Evolutionary conservation across 2,797 vertebrate genomes (phyloP), one percentile per base, ranked within the genome.

Genomic region (Chanos chanos): DNA sequence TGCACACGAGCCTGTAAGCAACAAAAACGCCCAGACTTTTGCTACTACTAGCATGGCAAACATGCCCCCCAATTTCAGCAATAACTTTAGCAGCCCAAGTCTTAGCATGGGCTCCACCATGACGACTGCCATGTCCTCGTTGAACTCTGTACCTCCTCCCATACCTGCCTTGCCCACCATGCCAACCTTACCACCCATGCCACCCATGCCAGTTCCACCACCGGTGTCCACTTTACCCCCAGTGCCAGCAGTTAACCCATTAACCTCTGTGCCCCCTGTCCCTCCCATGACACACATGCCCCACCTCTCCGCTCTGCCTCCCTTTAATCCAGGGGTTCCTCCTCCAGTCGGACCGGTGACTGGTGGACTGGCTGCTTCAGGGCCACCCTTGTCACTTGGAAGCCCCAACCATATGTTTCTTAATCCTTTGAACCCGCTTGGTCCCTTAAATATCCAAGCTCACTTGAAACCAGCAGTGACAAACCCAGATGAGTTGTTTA

Each of bases 71-170:
- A 95, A 84, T 85, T 93, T 97, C 75, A 91, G 90, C 69, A 89
- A 89, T 85, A 93, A 92, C 65, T 98, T 91, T 82, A 91, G 90
- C 77, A 92, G 86, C 60, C 90, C 90, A 49, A 89, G 85, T 1
- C 91, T 92, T 84, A 89, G 63, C 34, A 73, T 84, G 72, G 81
- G 93, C 47, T 92, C 94, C 15, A 87, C 93, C 47, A 86, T 98
- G 77, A 92, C 93, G 31, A 93, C 93, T 66, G 90, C 92, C 68
- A 90, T 94, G 31, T 91, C 94, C 44, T 86, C 94, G 2, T 87
- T 96, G 80, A 94, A 90, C 76, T 91, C 94, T 44, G 92, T 93
- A 63, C 96, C 94, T 67, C 95, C 94, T 64, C 94, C 96, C 44
- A 95, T 99, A 39, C 92, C 95, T 61, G 84, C 94, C 55, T 86